Evolutionary conservation across 1,140 invertebrate genomes (phyloP), one percentile per base, ranked within the genome.

Genomic region (Tribolium madens): DNA sequence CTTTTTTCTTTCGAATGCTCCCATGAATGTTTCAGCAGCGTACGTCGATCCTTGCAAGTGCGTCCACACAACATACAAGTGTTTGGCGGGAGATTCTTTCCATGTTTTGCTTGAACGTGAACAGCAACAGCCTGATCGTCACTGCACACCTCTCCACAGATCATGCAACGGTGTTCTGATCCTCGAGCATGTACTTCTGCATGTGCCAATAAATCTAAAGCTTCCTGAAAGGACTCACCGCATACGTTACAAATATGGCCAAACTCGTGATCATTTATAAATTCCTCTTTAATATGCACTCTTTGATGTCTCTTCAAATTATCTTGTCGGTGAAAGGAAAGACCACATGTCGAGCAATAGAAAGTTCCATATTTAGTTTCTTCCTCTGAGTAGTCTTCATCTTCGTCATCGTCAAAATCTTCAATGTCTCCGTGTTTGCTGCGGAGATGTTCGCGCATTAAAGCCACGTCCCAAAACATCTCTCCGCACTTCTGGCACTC

Each of bases 401-500:
- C 89, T 15, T 89, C 88, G 33, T 86, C 87, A 6, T 83, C 81
- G 9, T 73, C 71, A 31, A 64, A 64, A 17, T 85, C 85, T 72
- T 85, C 78, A 15, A 86, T 85, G 15, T 85, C 84, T 3, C 87
- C 88, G 76, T 85, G 84, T 57, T 85, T 84, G 1, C 76, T 83
- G 26, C 90, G 87, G n/a, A 89, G 84, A 84, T 94, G 93, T 74
- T 92, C 87, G n/a, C 89, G 86, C 78, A 94, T 86, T 48, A 89
- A 87, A 76, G 89, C 88, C 10, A 90, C 86, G 83, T 93, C 92
- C 92, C 92, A 94, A 81, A 94, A 94, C 89, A 94, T 91, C 81
- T 94, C 93, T 69, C 90, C 90, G 80, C 94, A 95, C 75, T 90
- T 90, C 21, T 89, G 89, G 83, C 94, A 95, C 81, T 95, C 93